Evolutionary conservation across 2,888 invertebrate genomes (phyloP).

Genomic region (Drosophila quinaria): DNA sequence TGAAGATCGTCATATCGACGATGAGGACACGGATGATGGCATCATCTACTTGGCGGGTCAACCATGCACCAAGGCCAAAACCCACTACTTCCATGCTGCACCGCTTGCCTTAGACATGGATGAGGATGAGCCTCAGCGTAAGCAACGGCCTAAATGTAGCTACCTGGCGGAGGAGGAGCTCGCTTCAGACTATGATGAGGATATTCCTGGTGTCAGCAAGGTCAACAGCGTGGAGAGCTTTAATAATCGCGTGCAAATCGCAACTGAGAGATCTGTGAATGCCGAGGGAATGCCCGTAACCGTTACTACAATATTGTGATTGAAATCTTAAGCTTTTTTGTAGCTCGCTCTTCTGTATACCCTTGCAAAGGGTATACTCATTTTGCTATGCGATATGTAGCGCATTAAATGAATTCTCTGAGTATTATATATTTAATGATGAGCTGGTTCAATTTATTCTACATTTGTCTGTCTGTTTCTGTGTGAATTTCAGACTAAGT

Average conservation of each 20-base stretch:
- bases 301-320: constrained; percentile 86
- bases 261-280: constrained; percentile 80
- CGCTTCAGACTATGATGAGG: constrained; percentile 81
- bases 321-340: constrained; percentile 33
- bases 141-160: constrained; percentile 51
- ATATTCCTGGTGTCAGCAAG: constrained; percentile 81
- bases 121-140: constrained; percentile 38
- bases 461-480: constrained; percentile 1
- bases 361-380: neutral
- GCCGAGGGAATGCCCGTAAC: constrained; percentile 84
- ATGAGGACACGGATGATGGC: constrained; percentile 83
- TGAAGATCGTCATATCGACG: constrained; percentile 59
- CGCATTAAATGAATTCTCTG: neutral
- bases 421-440: neutral
- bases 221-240: constrained; percentile 77
- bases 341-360: neutral
- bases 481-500: neutral
- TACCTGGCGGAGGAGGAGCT: constrained; percentile 76
- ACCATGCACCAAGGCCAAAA: constrained; percentile 56
- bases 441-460: neutral
- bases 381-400: neutral
- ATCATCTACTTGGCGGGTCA: constrained; percentile 82
- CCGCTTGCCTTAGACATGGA: constrained; percentile 52
- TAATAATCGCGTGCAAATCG: constrained; percentile 77
- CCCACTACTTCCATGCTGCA: constrained; percentile 73